These are phyloP conservation scores for Pseudorhombus dupliciocellatus DNA, from an alignment of 2,113 vertebrate species.

Conservation along the genomic window DNA sequence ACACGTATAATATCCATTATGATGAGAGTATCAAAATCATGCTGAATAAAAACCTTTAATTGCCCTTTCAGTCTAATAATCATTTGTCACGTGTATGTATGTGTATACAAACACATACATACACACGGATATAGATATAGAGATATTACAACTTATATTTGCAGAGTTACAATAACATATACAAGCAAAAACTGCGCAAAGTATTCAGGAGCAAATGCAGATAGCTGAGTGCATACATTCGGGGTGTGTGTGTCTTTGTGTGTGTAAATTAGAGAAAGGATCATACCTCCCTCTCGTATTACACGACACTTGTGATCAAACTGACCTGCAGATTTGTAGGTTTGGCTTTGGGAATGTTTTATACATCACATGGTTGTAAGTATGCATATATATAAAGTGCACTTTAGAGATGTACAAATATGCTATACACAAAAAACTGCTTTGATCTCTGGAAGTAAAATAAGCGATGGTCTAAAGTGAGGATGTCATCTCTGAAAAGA, in stretches of 20 bases:
- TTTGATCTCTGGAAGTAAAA: constrained; percentile 53
- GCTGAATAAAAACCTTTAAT: constrained; percentile 88
- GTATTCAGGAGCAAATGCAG: constrained; percentile 54
- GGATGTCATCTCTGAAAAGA: background rate
- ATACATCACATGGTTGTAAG: background rate
- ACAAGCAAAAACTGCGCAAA: constrained; percentile 58
- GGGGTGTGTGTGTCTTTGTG: constrained; percentile 26
- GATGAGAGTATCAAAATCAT: constrained; percentile 81
- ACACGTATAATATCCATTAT: constrained; percentile 84
- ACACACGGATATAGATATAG: constrained; percentile 41
- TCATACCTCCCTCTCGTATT: constrained; percentile 15
- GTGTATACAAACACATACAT: constrained; percentile 7
- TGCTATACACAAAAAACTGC: constrained; percentile 63
- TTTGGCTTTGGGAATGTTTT: constrained; percentile 61
- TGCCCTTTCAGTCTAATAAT: constrained; percentile 88
- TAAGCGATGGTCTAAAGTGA: constrained; percentile 44
- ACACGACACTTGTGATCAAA: constrained; percentile 38
- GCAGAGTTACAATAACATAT: constrained; percentile 66
- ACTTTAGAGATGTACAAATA: constrained; percentile 75
- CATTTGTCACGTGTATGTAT: constrained; percentile 81
- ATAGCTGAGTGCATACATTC: constrained; percentile 71
- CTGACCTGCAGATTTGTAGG: constrained; percentile 34
- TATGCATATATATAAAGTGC: constrained; percentile 77
- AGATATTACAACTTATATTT: constrained; percentile 78
- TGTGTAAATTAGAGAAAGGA: background rate